A percentile compares a stretch with the other conserved stretches of the same genome.
Conservation (phyloP, 2,797 vertebrate genomes). For the Channa striata region DNA sequence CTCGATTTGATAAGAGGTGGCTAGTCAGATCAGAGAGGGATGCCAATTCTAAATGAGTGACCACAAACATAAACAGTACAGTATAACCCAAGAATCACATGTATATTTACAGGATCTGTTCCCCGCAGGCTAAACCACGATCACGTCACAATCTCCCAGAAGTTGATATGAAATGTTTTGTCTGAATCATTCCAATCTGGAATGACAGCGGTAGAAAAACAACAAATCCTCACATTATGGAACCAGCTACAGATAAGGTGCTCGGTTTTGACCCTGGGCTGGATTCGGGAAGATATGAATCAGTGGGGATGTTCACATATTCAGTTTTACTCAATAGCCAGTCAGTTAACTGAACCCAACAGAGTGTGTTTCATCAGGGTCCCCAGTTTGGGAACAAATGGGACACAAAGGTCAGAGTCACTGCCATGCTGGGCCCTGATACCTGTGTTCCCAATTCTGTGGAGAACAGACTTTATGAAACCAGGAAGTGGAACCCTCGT, state of each 20-base stretch:
- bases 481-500: background rate
- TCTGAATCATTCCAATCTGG: too few relatives aligned
- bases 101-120: background rate
- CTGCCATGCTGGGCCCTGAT: background rate
- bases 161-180: background rate
- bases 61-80: background rate
- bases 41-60: background rate
- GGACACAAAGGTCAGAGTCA: background rate
- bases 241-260: background rate
- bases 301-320: too few relatives aligned
- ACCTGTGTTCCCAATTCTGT: background rate
- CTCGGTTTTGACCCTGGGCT: background rate
- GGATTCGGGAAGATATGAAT: slow-evolving; percentile 4
- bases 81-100: background rate
- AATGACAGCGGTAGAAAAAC: background rate
- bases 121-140: too few relatives aligned
- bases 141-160: too few relatives aligned
- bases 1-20: background rate
- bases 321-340: background rate
- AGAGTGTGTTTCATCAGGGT: background rate
- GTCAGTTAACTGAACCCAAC: background rate
- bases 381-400: background rate
- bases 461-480: background rate
- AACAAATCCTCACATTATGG: background rate
- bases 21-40: background rate